Evolutionary conservation across 2,888 invertebrate genomes (phyloP), one percentile per base, ranked within the genome.

Genomic region (Micropterix aruncella): DNA sequence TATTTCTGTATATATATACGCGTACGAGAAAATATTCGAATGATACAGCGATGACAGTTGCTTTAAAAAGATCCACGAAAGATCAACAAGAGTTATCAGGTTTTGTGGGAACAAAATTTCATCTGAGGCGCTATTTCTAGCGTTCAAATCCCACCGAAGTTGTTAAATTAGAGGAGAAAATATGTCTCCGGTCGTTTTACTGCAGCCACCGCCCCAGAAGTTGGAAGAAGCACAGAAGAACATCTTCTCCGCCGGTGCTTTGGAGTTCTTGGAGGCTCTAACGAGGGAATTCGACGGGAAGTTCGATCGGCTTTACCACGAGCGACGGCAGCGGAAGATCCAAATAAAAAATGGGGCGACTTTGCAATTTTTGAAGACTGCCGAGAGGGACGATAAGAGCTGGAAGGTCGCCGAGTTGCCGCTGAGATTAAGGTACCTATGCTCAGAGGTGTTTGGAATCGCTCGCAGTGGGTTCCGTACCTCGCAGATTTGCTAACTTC

Each of bases 381-480:
- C 56, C 1, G 67, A 67, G 50, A 60, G 67, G 49, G 52, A 50
- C 36, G 63, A 73, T 51, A 60, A 57, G 44, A 56, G 65, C 19
- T 83, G 82, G 83, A 74, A 61, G 53, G 70, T 81, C 40, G 64
- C 65, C 43, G 69, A 78, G 40, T 57, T 81, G 50, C 71, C 80
- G 42, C 51, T 65, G 50, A 61, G 75, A 57, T 58, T 76, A 50
- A 58, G 66, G 70, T 69, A n/a, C n/a, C n/a, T n/a, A n/a, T n/a
- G n/a, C n/a, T n/a, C n/a, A n/a, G n/a, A n/a, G n/a, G n/a, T n/a
- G n/a, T n/a, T n/a, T n/a, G n/a, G n/a, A n/a, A n/a, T n/a, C n/a
- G n/a, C n/a, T n/a, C n/a, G n/a, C n/a, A n/a, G n/a, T n/a, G n/a
- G n/a, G n/a, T n/a, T n/a, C n/a, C n/a, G n/a, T n/a, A n/a, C n/a